Base-by-base conservation (phyloP, 35 echinoderm and acorn worm species). In the Apostichopus japonicus region DNA sequence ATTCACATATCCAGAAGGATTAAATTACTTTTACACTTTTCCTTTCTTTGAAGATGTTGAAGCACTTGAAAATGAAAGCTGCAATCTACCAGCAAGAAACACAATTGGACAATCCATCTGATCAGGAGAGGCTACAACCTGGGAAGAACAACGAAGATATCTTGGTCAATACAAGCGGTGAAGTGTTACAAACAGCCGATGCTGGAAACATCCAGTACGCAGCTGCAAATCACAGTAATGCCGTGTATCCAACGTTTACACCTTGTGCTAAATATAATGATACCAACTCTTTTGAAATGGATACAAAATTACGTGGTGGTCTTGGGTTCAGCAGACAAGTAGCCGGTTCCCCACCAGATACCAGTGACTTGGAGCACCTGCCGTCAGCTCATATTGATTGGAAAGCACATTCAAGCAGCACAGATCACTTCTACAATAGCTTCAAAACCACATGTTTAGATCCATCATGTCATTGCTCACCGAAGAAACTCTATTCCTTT, bases 21-120 rank as follows among this genome's bases (percentile, higher is more conserved):
- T 44, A 44, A 44, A 44, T 44, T 4, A 44, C 33, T 44, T 44
- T 44, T 44, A 44, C 33, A 44, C n/a, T 87, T 25, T 87, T 83
- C 80, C 19, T 87, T 61, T 24, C 19, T 72, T 89, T 65, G 24
- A 89, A 89, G 33, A 89, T 89, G 86, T 22, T 89, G 27, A 89
- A 89, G 24, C 86, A 89, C 27, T 52, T 89, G 56, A 89, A 89
- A 25, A 11, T 1, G 62, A 89, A 89, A 73, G 86, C 86, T 33
- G 59, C 86, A 8, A 67, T 65, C 56, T 84, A 21, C n/a, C 81
- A 84, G 81, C 54, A 55, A 55, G 22, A 51, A 10, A 6, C 86
- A 33, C 33, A 10, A 4, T 6, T 72, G 15, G 8, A 14, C 19
- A 24, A 89, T 89, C 56, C 19, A 89, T 61, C 14, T 67, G 62